These are phyloP conservation scores for Chamaetylas fuelleborni DNA, from an alignment of 2,113 vertebrate genomes.

Conservation along the genomic window DNA sequence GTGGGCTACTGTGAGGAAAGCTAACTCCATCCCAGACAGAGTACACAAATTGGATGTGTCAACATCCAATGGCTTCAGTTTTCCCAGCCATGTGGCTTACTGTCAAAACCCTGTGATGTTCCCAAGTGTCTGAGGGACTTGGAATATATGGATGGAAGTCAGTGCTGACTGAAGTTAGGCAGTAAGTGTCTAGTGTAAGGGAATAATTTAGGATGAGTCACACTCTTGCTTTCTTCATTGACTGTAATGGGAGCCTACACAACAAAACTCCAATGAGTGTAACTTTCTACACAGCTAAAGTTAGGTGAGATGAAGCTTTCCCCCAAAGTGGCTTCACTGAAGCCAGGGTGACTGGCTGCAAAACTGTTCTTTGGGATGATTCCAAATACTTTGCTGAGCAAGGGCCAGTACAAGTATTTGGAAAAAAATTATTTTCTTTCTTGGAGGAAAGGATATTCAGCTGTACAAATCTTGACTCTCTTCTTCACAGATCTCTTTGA, in stretches of 20 bases:
- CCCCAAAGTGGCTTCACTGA: not conserved
- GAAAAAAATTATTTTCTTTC: not conserved
- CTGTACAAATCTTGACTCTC: constrained; percentile 5
- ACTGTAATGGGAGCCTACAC: not conserved
- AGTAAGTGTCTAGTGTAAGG: not conserved
- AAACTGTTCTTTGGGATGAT: not conserved
- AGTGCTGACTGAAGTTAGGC: not conserved
- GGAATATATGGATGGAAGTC: not conserved
- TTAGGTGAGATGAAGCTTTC: not conserved
- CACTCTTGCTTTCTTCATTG: not conserved
- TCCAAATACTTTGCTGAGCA: not conserved
- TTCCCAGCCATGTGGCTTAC: not conserved
- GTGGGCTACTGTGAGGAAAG: not conserved
- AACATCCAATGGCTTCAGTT: not conserved
- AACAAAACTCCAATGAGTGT: not conserved
- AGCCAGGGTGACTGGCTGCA: not conserved
- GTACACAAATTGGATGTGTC: not conserved
- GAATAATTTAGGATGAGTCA: not conserved
- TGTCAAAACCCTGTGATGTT: not conserved
- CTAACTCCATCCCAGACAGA: not conserved
- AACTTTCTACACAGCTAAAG: not conserved
- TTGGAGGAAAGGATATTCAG: not conserved
- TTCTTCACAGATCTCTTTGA: constrained; percentile 91
- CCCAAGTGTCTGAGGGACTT: not conserved
- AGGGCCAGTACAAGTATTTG: not conserved